Conservation (phyloP, 2,888 invertebrate species). For the Salpingus planirostris region DNA sequence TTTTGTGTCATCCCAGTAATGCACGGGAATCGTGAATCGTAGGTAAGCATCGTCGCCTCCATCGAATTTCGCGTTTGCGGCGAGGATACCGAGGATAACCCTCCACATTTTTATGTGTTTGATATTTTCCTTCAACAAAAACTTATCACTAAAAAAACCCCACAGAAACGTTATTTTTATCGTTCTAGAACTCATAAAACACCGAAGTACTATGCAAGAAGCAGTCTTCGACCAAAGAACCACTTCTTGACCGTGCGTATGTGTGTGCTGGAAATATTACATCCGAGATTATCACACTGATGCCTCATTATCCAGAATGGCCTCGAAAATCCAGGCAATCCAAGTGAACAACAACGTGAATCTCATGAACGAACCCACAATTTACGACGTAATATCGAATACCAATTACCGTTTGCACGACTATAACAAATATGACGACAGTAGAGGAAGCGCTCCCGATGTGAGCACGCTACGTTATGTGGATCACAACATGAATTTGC, state of each 20-base stretch:
- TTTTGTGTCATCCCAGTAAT: too few species aligned
- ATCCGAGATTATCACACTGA: neutral
- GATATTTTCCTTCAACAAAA: too few species aligned
- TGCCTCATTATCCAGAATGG: constrained; percentile 3
- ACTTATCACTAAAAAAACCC: too few species aligned
- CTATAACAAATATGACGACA: constrained; percentile 5
- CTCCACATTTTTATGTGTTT: constrained; percentile 2
- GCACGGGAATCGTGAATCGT: too few species aligned
- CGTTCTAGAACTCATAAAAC: too few species aligned
- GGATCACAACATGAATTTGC: neutral
- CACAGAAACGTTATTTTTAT: constrained; percentile 1
- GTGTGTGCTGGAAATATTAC: neutral
- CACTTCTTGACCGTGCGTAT: too few species aligned
- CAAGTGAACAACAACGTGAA: constrained; percentile 9
- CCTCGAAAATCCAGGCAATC: constrained; percentile 8
- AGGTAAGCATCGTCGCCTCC: too few species aligned
- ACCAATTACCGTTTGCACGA: constrained; percentile 9
- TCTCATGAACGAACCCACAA: constrained; percentile 10
- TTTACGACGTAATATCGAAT: constrained; percentile 9
- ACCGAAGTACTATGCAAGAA: too few species aligned
- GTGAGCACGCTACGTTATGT: constrained; percentile 1
- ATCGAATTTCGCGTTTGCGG: too few species aligned
- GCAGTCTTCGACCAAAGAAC: too few species aligned
- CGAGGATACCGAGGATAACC: too few species aligned
- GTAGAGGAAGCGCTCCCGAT: neutral